Evolutionary conservation across 2,888 invertebrate species (phyloP), one percentile per base, ranked within the genome.

Genomic region (Autographa gamma): DNA sequence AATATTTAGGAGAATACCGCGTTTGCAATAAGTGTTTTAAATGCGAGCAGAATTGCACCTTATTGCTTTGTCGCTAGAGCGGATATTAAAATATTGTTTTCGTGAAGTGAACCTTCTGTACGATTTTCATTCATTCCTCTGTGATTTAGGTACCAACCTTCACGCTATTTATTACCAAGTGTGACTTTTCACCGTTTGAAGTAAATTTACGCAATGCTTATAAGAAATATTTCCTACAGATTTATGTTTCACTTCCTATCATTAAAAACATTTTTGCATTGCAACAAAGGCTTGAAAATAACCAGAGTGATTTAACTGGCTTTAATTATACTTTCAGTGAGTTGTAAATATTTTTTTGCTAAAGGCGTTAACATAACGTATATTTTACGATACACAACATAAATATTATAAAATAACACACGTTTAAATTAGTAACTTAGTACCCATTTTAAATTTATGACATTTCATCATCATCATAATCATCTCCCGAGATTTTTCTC

Each of bases 131-230:
- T 3, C 6, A 34, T 34, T 34, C 34, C 6, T 34, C 34, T 61
- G 48, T 66, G 72, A 77, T 76, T 76, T 76, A 60, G 63, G 81
- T 77, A 80, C 77, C n/a, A n/a, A 56, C 54, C 77, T 77, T 60
- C 67, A 71, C 64, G 66, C 48, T 77, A 77, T 77, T 77, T 77
- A 80, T 77, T 80, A 59, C 77, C 67, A 66, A 71, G 67, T 77
- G 63, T 60, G 62, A 71, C 58, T 77, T 77, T 74, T 67, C 64
- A 71, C 25, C 38, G 65, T 48, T 66, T 60, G 18, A 63, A 80
- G 63, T 34, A 38, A 72, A 60, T 71, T 75, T 64, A 64, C 41
- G 52, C 9, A 59, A 76, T 60, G 65, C 77, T 71, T 59, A 13
- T 1, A 14, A 41, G 60, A 59, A 70, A 52, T 69, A 63, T 66